phyloP scores from a whole-genome alignment of 2,113 vertebrate species.

The Hiodon alosoides region DNA sequence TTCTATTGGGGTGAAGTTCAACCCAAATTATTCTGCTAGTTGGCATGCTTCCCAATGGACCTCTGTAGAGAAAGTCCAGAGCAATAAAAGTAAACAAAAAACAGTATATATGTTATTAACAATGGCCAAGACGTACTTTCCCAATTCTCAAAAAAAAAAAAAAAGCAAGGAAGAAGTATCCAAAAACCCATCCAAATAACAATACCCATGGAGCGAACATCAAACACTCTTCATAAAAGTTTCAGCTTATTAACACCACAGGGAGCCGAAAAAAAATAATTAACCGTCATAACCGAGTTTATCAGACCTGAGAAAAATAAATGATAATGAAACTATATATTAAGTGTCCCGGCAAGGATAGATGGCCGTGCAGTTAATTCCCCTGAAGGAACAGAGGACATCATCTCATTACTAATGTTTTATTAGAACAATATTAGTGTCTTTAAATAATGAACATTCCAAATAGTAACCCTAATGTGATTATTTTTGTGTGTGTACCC shows the following conservation, averaged over 20 bases:
- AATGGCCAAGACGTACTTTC: no score
- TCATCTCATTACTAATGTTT: conserved; percentile 12
- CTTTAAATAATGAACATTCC: conserved; percentile 11
- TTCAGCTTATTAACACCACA: conserved; percentile 25
- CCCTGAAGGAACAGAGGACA: not conserved
- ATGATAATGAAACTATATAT: conserved; percentile 4
- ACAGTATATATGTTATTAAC: no score
- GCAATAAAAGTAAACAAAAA: no score
- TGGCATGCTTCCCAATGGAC: no score
- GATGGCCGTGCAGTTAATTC: conserved; percentile 17
- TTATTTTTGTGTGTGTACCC: not conserved
- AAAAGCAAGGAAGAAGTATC: not conserved
- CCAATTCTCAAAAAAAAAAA: no score
- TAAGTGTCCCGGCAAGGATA: not conserved
- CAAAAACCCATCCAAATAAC: conserved; percentile 12
- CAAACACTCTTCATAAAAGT: conserved; percentile 15
- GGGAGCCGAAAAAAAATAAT: conserved; percentile 24
- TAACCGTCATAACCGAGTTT: conserved; percentile 19
- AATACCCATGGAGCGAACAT: conserved; percentile 6
- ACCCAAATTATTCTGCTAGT: no score
- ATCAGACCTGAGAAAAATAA: conserved; percentile 18
- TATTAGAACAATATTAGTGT: conserved; percentile 19
- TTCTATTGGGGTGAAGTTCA: no score
- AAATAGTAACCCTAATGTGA: not conserved
- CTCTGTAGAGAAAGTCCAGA: no score